Percentiles rank a stretch among this genome's conserved stretches.
These are phyloP conservation scores for Patella ulyssiponensis DNA, from an alignment of 2,888 invertebrate genomes.

Conservation along the genomic window DNA sequence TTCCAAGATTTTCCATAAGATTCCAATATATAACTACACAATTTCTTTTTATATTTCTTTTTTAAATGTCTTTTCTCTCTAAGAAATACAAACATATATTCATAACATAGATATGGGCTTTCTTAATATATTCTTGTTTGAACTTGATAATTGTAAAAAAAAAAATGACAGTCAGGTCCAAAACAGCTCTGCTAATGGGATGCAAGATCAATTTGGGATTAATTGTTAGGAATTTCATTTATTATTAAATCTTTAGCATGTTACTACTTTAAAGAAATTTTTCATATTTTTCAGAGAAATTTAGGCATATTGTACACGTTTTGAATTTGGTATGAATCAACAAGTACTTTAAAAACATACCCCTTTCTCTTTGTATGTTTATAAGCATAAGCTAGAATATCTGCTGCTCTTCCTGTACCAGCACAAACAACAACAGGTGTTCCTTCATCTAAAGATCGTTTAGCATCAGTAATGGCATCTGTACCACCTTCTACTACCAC, in stretches of 20 bases:
- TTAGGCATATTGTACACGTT: too few relatives aligned
- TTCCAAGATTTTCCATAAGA: slow-evolving; percentile 60
- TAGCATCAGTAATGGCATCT: slow-evolving; percentile 69
- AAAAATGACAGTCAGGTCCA: too few relatives aligned
- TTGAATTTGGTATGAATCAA: too few relatives aligned
- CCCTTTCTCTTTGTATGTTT: slow-evolving; percentile 42
- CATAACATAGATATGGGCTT: background rate
- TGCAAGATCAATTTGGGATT: too few relatives aligned
- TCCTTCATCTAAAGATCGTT: slow-evolving; percentile 63
- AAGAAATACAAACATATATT: slow-evolving; percentile 18
- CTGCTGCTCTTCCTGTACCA: slow-evolving; percentile 72
- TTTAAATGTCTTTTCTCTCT: slow-evolving; percentile 17
- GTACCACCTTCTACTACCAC: slow-evolving; percentile 72
- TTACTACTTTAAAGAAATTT: too few relatives aligned
- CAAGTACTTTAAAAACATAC: background rate
- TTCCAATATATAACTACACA: slow-evolving; percentile 49
- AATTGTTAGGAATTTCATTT: too few relatives aligned
- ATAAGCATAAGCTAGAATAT: slow-evolving; percentile 69
- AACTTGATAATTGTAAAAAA: too few relatives aligned
- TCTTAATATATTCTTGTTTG: too few relatives aligned
- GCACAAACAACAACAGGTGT: slow-evolving; percentile 72
- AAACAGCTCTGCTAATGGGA: too few relatives aligned
- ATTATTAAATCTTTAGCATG: too few relatives aligned
- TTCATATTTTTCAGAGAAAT: too few relatives aligned
- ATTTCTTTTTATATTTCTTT: slow-evolving; percentile 22